Evolutionary conservation across 2,113 vertebrate genomes (phyloP), one percentile per base, ranked within the genome.

Genomic region (Stictonetta naevosa): DNA sequence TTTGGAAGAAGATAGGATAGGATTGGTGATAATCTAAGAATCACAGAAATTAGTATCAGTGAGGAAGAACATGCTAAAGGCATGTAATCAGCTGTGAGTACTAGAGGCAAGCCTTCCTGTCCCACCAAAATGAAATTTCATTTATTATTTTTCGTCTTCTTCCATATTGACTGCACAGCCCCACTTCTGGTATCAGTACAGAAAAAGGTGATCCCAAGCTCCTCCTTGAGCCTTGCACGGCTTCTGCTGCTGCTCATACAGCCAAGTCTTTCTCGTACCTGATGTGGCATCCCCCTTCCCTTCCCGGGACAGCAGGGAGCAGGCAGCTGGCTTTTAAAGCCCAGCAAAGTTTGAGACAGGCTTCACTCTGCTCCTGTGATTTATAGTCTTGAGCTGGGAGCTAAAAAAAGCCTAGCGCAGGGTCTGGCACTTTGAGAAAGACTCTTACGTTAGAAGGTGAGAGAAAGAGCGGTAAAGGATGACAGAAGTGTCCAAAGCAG

Each of bases 381-480:
- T 64, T 58, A 36, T 31, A 69, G 42, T 46, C 36, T 89, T 71
- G 36, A 18, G 74, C 40, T 63, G 58, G 29, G 56, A 94, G 62
- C 60, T 82, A 33, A 60, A 72, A 68, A 48, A 53, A 87, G 29
- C 8, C 84, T 59, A 64, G 66, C n/a, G 8, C 53, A 60, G 34
- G 15, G 31, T 68, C 25, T 42, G 56, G 40, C 26, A 40, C 62
- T 67, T 40, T 44, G 29, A 33, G 29, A 28, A 44, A 74, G 22
- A 13, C 19, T 62, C 59, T 74, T 53, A 4, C 5, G 19, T 77
- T 83, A 86, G 58, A 44, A 88, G 36, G 67, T 48, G 40, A 34
- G 48, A 92, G 86, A 72, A 88, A 38, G 40, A 83, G 68, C 81
- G 76, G 62, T 88, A 73, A 75, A 95, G 88, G 26, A 64, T 66